Conservation (phyloP, 2,888 invertebrate species). For the Acronicta leporina region DNA sequence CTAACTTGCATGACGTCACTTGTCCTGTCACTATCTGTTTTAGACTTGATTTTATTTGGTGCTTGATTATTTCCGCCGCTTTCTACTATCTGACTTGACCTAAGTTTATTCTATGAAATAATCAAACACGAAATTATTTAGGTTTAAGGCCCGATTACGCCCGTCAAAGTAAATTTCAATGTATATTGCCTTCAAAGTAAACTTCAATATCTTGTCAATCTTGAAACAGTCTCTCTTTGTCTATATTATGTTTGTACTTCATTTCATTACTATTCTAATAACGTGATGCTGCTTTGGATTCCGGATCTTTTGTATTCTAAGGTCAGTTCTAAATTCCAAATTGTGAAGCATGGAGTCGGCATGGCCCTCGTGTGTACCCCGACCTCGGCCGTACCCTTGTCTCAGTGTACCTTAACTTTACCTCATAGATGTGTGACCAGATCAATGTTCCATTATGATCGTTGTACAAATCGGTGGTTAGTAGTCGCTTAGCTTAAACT, state of each 20-base stretch:
- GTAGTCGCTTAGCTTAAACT: slow-evolving; percentile 30
- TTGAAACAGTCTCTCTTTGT: slow-evolving; percentile 48
- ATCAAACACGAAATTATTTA: slow-evolving; percentile 65
- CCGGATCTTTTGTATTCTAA: slow-evolving; percentile 84
- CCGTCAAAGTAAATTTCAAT: slow-evolving; percentile 33
- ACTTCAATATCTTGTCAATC: slow-evolving; percentile 39
- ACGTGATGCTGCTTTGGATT: slow-evolving; percentile 88
- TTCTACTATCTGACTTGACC: slow-evolving; percentile 32
- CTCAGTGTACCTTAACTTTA: slow-evolving; percentile 55
- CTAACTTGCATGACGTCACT: slow-evolving; percentile 80
- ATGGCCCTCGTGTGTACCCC: slow-evolving; percentile 78
- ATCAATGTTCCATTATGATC: slow-evolving; percentile 48
- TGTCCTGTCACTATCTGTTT: slow-evolving; percentile 55
- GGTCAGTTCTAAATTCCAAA: slow-evolving; percentile 81
- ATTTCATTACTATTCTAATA: slow-evolving; percentile 83
- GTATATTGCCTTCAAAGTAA: slow-evolving; percentile 30
- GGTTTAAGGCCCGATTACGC: slow-evolving; percentile 55
- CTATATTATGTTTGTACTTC: slow-evolving; percentile 67
- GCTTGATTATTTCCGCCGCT: slow-evolving; percentile 68
- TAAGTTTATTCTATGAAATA: slow-evolving; percentile 57
- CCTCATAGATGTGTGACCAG: slow-evolving; percentile 54
- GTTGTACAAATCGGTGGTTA: slow-evolving; percentile 61
- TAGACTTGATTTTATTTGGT: slow-evolving; percentile 56
- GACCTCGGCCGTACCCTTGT: slow-evolving; percentile 56
- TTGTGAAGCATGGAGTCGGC: slow-evolving; percentile 83